A percentile compares a stretch with the other conserved stretches of the same genome.
These are phyloP conservation scores for Trachurus trachurus DNA, from an alignment of 2,797 vertebrate genomes.

Conservation along the genomic window DNA sequence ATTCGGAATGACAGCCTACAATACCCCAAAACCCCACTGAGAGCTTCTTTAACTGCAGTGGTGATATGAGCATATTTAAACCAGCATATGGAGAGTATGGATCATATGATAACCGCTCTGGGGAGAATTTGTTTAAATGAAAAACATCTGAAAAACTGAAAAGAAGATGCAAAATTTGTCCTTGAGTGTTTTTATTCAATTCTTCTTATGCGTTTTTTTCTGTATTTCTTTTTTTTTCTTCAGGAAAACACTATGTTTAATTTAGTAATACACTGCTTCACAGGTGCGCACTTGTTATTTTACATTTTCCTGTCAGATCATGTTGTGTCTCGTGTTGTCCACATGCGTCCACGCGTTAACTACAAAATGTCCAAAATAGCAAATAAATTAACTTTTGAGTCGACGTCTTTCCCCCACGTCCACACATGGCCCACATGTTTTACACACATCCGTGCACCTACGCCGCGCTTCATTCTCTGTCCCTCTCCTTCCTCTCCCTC, in stretches of 20 bases:
- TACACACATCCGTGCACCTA: conserved; percentile 1
- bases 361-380: neutral
- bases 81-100: neutral
- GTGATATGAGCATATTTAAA: neutral
- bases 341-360: neutral
- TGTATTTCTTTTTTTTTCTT: neutral
- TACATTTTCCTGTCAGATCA: neutral
- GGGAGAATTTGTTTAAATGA: neutral
- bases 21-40: neutral
- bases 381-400: neutral
- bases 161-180: neutral
- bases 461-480: neutral
- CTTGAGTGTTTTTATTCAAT: neutral
- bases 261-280: neutral
- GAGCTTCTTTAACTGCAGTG: neutral
- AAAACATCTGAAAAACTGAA: neutral
- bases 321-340: fast-evolving
- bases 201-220: neutral
- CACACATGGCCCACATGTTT: neutral
- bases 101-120: neutral
- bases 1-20: neutral
- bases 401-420: neutral
- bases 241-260: neutral
- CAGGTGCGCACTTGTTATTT: neutral
- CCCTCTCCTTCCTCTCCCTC: neutral